These are phyloP conservation scores for Lasioglossum marginatum DNA, from an alignment of 2,888 invertebrate species.

Conservation along the genomic window DNA sequence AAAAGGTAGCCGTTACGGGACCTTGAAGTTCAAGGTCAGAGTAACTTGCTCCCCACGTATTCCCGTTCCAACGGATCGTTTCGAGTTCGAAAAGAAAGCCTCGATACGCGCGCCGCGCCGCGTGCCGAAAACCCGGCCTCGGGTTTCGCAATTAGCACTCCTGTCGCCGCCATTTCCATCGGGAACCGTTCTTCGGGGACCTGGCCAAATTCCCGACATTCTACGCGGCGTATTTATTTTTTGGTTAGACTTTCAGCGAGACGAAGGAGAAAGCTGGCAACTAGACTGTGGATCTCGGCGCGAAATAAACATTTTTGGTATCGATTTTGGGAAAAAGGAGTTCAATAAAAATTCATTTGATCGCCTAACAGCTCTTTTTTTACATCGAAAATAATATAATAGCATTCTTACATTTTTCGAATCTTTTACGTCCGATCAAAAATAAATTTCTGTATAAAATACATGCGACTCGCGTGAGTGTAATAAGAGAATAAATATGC, in stretches of 20 bases:
- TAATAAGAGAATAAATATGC: not conserved
- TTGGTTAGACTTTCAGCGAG: not conserved
- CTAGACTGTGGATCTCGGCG: not conserved
- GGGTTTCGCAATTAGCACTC: not conserved
- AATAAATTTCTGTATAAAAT: not conserved
- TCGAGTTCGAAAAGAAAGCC: slow-evolving; percentile 6
- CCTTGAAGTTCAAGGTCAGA: slow-evolving; percentile 16
- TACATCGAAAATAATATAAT: not conserved
- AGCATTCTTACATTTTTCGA: not conserved
- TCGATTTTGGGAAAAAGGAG: not conserved
- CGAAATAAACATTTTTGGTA: not conserved
- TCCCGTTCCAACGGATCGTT: slow-evolving; percentile 1
- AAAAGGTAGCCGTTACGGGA: slow-evolving; percentile 13
- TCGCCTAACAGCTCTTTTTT: not conserved
- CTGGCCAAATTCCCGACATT: not conserved
- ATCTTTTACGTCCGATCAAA: not conserved
- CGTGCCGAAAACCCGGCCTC: not conserved
- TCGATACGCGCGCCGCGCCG: not conserved
- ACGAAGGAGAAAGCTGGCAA: not conserved
- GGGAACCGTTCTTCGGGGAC: not conserved
- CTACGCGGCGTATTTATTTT: not conserved
- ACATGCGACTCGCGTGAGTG: not conserved
- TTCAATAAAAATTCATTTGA: not conserved
- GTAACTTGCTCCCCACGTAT: not conserved
- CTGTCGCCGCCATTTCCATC: not conserved